Evolutionary conservation across 2,797 vertebrate genomes (phyloP).

Genomic region (Myotis findleyi): DNA sequence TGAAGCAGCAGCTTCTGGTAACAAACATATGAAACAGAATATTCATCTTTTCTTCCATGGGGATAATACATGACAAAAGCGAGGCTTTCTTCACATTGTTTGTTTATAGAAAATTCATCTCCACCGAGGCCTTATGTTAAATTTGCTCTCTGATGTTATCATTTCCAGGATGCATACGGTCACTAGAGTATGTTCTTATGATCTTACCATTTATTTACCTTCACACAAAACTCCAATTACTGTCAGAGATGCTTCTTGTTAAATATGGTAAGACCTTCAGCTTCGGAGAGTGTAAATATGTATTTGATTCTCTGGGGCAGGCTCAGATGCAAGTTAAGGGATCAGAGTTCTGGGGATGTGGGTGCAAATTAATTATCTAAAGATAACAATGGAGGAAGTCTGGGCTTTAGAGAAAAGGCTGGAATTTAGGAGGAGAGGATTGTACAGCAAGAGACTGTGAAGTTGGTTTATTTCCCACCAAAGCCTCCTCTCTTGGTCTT

Average conservation of each 20-base stretch:
- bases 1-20: slow-evolving; percentile 84
- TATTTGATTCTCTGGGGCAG: slow-evolving; percentile 88
- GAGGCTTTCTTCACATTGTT: slow-evolving; percentile 86
- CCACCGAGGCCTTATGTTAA: slow-evolving; percentile 87
- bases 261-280: slow-evolving; percentile 85
- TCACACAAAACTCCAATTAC: slow-evolving; percentile 89
- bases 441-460: not conserved
- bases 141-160: slow-evolving; percentile 88
- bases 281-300: slow-evolving; percentile 88
- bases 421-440: slow-evolving; percentile 71
- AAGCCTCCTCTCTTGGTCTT: slow-evolving; percentile 19
- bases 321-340: slow-evolving; percentile 83
- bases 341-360: slow-evolving; percentile 79
- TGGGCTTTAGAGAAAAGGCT: slow-evolving; percentile 78
- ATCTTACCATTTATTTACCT: slow-evolving; percentile 90
- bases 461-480: slow-evolving; percentile 54
- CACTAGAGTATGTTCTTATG: slow-evolving; percentile 88
- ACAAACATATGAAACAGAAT: slow-evolving; percentile 88
- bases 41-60: slow-evolving; percentile 89
- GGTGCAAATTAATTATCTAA: slow-evolving; percentile 87
- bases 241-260: slow-evolving; percentile 88
- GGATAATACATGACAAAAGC: slow-evolving; percentile 90
- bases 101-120: slow-evolving; percentile 89
- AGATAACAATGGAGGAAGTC: slow-evolving; percentile 79
- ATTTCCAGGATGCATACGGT: slow-evolving; percentile 86